A percentile compares a stretch with the other conserved stretches of the same genome.
phyloP scores from a whole-genome alignment of 2,797 vertebrate genomes.

The Aldrovandia affinis region DNA sequence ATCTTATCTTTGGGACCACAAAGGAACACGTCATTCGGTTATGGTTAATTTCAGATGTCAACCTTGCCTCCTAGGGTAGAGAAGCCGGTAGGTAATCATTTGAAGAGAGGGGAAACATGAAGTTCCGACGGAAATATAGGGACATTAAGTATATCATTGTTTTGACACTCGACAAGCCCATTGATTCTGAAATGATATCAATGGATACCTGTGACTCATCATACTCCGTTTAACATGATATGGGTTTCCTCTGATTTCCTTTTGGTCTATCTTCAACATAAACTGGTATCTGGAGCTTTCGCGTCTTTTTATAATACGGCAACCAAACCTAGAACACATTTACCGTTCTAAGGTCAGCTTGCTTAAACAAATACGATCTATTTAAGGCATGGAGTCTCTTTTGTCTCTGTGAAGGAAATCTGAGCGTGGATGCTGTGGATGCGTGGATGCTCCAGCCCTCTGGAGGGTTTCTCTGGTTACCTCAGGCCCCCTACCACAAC shows the following conservation, averaged over 20 bases:
- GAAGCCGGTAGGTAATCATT: not conserved
- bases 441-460: no score
- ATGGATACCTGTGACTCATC: not conserved
- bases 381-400: no score
- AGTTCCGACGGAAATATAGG: not conserved
- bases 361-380: no score
- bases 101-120: not conserved
- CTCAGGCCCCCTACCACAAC: not conserved
- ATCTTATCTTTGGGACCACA: slow-evolving; percentile 37
- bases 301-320: not conserved
- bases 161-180: not conserved
- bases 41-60: slow-evolving; percentile 3
- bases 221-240: not conserved
- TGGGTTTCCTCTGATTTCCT: not conserved
- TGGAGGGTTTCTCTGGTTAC: no score
- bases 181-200: slow-evolving; percentile 1
- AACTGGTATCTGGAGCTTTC: not conserved
- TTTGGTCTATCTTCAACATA: not conserved
- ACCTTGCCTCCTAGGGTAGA: not conserved
- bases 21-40: slow-evolving; percentile 20
- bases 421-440: no score
- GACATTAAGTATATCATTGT: not conserved
- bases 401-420: no score
- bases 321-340: not conserved
- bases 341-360: no score